A percentile compares a stretch with the other conserved stretches of the same genome.
Conservation (phyloP, 2,113 vertebrate genomes). For the Paramormyrops kingsleyae region DNA sequence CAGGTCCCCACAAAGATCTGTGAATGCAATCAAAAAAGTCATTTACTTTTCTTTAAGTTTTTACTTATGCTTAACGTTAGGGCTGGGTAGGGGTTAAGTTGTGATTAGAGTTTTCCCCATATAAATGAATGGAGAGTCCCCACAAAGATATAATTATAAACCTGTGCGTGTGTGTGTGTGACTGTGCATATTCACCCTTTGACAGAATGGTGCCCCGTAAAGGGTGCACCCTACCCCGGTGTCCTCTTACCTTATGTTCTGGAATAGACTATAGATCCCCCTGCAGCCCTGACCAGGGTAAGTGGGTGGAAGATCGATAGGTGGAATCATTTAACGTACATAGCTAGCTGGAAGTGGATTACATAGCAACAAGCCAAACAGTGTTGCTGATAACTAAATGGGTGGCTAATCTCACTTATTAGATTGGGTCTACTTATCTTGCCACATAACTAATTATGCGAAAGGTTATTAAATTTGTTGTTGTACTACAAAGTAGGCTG, state of each 20-base stretch:
- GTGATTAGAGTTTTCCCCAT: too few species aligned
- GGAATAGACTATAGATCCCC: not conserved
- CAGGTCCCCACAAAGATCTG: too few species aligned
- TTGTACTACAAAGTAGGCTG: not conserved
- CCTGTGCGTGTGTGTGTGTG: not conserved
- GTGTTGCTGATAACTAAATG: not conserved
- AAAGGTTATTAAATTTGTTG: not conserved
- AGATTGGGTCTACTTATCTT: not conserved
- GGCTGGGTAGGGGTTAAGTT: too few species aligned
- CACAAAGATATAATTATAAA: too few species aligned
- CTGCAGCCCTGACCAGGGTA: not conserved
- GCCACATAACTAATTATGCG: not conserved
- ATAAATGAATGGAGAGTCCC: too few species aligned
- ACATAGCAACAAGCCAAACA: not conserved
- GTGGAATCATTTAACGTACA: not conserved
- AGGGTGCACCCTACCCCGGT: not conserved
- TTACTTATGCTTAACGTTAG: too few species aligned
- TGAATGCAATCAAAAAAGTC: too few species aligned
- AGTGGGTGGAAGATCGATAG: not conserved
- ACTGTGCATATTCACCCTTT: not conserved
- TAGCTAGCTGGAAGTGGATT: not conserved
- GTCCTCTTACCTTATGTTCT: not conserved
- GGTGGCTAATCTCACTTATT: not conserved
- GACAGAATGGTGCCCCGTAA: not conserved
- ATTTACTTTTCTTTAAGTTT: too few species aligned